These are phyloP conservation scores for Falcunculus frontatus DNA, from an alignment of 2,113 vertebrate genomes.

Conservation along the genomic window DNA sequence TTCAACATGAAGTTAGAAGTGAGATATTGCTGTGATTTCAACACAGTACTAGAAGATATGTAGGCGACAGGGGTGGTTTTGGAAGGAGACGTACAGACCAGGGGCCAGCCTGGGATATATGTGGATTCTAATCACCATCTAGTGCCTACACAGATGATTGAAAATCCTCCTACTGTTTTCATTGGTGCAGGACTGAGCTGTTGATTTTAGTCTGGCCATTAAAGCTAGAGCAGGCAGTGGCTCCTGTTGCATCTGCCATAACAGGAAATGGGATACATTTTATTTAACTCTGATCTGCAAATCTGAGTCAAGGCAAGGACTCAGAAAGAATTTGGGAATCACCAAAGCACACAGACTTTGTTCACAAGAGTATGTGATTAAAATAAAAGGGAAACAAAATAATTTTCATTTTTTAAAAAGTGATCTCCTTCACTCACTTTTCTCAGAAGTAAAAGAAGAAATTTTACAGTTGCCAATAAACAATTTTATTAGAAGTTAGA, in stretches of 20 bases:
- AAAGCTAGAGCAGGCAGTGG: neutral
- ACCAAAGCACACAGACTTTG: neutral
- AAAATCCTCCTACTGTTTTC: neutral
- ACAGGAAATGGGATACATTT: neutral
- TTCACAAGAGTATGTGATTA: neutral
- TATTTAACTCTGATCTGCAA: neutral
- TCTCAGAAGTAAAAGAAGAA: neutral
- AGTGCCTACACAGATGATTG: neutral
- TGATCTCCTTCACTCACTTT: neutral
- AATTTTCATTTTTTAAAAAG: neutral
- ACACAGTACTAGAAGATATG: neutral
- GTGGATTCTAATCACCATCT: neutral
- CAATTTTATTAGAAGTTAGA: neutral
- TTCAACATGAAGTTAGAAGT: neutral
- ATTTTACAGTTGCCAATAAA: neutral
- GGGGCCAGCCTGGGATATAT: neutral
- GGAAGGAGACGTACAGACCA: neutral
- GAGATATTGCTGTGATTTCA: neutral
- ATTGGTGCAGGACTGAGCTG: neutral
- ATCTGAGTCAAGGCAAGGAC: neutral
- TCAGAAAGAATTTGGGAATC: neutral
- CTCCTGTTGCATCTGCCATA: neutral
- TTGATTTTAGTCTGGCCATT: neutral
- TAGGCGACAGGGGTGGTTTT: neutral
- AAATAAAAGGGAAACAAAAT: neutral